Conservation (phyloP, 2,797 vertebrate genomes). For the Danio tinwini region DNA sequence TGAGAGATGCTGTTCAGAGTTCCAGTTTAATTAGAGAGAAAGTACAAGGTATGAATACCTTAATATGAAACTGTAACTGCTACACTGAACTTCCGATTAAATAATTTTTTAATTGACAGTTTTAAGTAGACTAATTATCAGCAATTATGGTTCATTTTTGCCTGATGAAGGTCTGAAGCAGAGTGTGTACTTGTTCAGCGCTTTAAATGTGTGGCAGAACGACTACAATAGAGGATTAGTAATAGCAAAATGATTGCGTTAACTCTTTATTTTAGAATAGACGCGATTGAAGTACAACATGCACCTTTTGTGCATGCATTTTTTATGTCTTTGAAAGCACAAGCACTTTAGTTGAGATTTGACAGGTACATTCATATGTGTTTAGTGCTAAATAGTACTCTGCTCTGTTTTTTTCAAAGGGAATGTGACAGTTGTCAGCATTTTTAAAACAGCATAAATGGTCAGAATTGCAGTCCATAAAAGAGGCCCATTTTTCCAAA, state of each 20-base stretch:
- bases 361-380: constrained; percentile 28
- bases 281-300: background rate
- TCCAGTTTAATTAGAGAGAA: background rate
- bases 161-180: constrained; percentile 6
- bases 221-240: background rate
- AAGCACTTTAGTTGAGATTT: constrained; percentile 22
- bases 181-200: background rate
- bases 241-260: constrained; percentile 21
- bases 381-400: constrained; percentile 28
- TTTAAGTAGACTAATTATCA: background rate
- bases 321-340: constrained; percentile 8
- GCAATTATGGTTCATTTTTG: constrained; percentile 3
- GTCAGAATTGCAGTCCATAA: background rate
- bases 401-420: constrained; percentile 18
- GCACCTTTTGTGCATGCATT: constrained; percentile 30
- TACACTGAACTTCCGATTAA: constrained; percentile 14
- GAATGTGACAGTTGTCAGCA: constrained; percentile 7
- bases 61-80: background rate
- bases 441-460: constrained; percentile 8
- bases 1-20: background rate
- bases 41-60: background rate
- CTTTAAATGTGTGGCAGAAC: background rate
- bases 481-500: background rate
- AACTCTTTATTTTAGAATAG: constrained; percentile 37
- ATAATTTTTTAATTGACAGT: background rate